These are phyloP conservation scores for Podargus strigoides DNA, from an alignment of 2,797 vertebrate genomes.

Conservation along the genomic window DNA sequence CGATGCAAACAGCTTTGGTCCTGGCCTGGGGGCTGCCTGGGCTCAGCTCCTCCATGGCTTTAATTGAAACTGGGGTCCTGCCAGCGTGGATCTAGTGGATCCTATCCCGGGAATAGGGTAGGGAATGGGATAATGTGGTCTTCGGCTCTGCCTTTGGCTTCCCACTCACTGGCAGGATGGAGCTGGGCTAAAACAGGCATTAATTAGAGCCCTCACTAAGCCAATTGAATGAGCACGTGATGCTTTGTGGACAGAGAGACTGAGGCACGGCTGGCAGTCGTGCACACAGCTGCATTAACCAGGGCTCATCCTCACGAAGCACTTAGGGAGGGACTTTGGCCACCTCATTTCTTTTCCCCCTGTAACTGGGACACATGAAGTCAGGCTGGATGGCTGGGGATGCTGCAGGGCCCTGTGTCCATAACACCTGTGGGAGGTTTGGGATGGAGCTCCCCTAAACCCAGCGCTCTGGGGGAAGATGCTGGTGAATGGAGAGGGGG, in stretches of 20 bases:
- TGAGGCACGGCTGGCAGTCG: not conserved
- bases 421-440: accelerated
- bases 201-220: not conserved
- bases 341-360: not conserved
- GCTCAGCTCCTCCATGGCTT: not conserved
- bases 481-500: accelerated
- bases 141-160: not conserved
- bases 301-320: accelerated
- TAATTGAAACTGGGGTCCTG: not conserved
- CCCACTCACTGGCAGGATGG: not conserved
- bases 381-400: not conserved
- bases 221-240: accelerated
- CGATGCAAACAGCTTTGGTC: not conserved
- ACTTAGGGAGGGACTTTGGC: not conserved
- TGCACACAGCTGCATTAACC: not conserved
- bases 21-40: accelerated
- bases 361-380: not conserved
- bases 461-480: not conserved
- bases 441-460: not conserved
- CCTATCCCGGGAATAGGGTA: accelerated
- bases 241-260: not conserved
- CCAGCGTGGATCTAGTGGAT: accelerated
- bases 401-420: accelerated
- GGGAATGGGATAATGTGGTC: not conserved
- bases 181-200: accelerated